Base-by-base conservation (phyloP, 2,113 vertebrate species). In the Melierax canorus region DNA sequence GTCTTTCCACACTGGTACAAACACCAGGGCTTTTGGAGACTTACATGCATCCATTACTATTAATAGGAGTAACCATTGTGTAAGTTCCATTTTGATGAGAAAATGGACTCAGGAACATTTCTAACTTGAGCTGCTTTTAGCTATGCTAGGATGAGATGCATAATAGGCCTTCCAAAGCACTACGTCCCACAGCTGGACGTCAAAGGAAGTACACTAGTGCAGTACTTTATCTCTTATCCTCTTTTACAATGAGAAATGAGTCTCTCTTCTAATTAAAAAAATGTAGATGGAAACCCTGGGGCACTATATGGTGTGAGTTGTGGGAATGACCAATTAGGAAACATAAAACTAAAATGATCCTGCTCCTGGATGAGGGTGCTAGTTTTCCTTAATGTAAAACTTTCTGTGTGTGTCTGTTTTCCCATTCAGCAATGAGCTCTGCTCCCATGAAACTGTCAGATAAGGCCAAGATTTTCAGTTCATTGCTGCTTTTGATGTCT, bases 321-420 rank as follows among this genome's bases (percentile, higher is more conserved):
- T 41, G 48, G 23, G 51, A 71, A 62, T 51, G 45, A 77, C 19
- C n/a, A 38, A 1, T 74, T 62, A 45, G 21, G 73, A 80, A 92
- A 56, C 2, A 17, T 6, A 87, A 89, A 13, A 58, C 26, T 71
- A 20, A 92, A 92, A 53, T 22, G 10, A 73, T 27, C 18, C 39
- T 38, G 5, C 18, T 80, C 55, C 29, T 58, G 12, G 15, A 41
- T 76, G 17, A 90, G 6, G 5, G 8, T 22, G 8, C 2, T 59
- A 4, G 9, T 3, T 77, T 80, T 84, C 45, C 26, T 43, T 62
- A n/a, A 45, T 22, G 1, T 58, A 39, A 51, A 74, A 45, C 9
- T 19, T 2, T 0, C 0, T 0, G 11, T 23, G 12, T 74, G 18
- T 46, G 0, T 0, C 6, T 38, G 8, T 60, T 77, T 92, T 46